Base-by-base conservation (phyloP, 30 jellyfish, hydroid and myxozoan genomes). In the Nemopilema nomurai region DNA sequence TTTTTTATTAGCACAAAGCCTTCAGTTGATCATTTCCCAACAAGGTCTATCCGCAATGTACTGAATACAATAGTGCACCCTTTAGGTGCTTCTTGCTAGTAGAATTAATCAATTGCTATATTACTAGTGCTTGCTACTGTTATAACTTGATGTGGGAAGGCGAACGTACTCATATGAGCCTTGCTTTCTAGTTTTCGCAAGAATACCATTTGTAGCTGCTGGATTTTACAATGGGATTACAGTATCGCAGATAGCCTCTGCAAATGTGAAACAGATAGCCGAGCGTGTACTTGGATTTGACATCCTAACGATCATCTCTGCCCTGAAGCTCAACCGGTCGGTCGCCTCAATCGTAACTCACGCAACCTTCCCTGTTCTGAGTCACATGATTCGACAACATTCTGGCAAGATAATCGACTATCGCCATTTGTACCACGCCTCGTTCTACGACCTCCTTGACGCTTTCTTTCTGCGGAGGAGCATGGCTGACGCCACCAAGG, bases 341-440 rank as follows among this genome's bases (percentile, higher is more conserved):
- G 19, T 19, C 30, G 29, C 18, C 26, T 22, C 1, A 28, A 13
- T 67, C 9, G 25, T 80, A 27, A 1, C 66, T 4, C 7, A 24
- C 24, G 6, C 30, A 26, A 81, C 68, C 0, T 71, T 19, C 76
- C 29, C 9, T 67, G 67, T 26, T 51, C 68, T 81, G 24, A 71
- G 77, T 8, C 19, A 32, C 0, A 31, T 26, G 19, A 22, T 69
- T 53, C 21, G 64, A n/a, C 76, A 49, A 33, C 25, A 7, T 18
- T 18, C 24, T 13, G 68, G 76, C 9, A 69, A 1, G 32, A 74
- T 28, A 25, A 29, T 81, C 7, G 28, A 51, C 24, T 67, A 33
- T 66, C 70, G 52, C 50, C 90, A 69, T 49, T 51, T 81, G 52
- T 69, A 81, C 74, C 81, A 70, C 50, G n/a, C 69, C 16, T 81